Base-by-base conservation (phyloP, 1,140 invertebrate species). In the Pentalonia nigronervosa region DNA sequence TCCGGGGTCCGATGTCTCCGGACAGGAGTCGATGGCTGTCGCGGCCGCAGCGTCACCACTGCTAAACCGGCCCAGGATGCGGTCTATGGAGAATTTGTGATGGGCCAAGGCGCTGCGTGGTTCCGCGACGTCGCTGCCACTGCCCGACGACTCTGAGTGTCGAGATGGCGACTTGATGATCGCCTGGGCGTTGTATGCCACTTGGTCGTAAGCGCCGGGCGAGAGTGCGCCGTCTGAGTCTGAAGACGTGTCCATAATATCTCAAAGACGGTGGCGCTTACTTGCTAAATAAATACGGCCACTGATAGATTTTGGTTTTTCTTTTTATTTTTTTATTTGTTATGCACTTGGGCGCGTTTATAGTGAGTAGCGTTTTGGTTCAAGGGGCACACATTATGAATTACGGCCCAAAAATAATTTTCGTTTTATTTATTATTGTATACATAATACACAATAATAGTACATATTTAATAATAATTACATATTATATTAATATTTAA, bases 31-130 rank as follows among this genome's bases (percentile, higher is more conserved):
- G 25, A 89, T 36, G 87, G 87, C 21, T 25, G 53, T 90, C 34
- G 88, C 36, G n/a, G 48, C 34, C 11, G 48, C 34, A 7, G n/a
- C 34, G 36, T 53, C 34, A 4, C 81, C 36, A 7, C 76, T 48
- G 1, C 34, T 36, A 25, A 86, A 93, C 7, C 81, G 47, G 30
- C 91, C 91, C 25, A 93, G 20, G 9, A 93, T 93, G 14, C 91
- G 81, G 17, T 93, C 91, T 7, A 93, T 93, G 76, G 91, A 93
- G 30, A 93, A 93, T 14, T 93, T 93, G 81, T 93, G 91, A 90
- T 90, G 48, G 36, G 81, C 25, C 20, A 86, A 86, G 48, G 81
- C 25, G 14, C 91, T 41, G 1, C 81, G 91, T 45, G 84, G 81
- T 48, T 93, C 91, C 11, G 25, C 91, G 9, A n/a, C 21, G 8